phyloP scores from a whole-genome alignment of 1,140 invertebrate genomes.

The Pteromalus puparum region DNA sequence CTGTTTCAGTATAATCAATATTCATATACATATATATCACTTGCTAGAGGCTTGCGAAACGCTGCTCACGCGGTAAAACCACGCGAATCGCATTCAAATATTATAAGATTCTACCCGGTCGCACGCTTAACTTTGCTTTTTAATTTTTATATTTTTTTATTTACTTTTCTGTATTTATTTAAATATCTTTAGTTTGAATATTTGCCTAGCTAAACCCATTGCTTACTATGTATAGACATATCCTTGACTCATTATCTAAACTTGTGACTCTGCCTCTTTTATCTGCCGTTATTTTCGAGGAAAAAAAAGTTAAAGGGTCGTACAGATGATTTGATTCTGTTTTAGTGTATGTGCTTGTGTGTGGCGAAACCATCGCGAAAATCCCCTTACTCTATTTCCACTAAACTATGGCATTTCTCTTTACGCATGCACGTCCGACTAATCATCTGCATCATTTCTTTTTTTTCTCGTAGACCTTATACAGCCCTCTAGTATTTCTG shows the following conservation, averaged over 20 bases:
- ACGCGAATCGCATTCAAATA: slow-evolving; percentile 59
- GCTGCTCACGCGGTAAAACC: slow-evolving; percentile 62
- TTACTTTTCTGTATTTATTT: slow-evolving; percentile 29
- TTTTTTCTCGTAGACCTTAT: background rate
- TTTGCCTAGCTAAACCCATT: slow-evolving; percentile 47
- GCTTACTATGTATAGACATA: slow-evolving; percentile 31
- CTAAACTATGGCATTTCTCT: background rate
- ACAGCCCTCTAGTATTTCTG: background rate
- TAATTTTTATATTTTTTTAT: slow-evolving; percentile 51
- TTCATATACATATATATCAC: slow-evolving; percentile 68
- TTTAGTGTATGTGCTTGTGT: background rate
- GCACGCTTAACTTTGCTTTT: slow-evolving; percentile 55
- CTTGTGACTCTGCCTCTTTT: background rate
- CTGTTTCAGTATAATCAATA: slow-evolving; percentile 51
- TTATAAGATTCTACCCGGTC: slow-evolving; percentile 55
- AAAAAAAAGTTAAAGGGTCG: background rate
- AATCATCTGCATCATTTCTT: background rate
- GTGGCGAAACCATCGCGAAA: background rate
- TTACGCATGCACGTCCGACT: background rate
- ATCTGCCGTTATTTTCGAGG: background rate
- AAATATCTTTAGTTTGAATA: slow-evolving; percentile 34
- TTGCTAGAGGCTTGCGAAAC: slow-evolving; percentile 71
- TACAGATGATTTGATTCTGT: background rate
- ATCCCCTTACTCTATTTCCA: background rate
- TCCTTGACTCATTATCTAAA: slow-evolving; percentile 32